A percentile compares a stretch with the other conserved stretches of the same genome.
phyloP scores from a whole-genome alignment of 1,140 invertebrate species.

The Bombus pascuorum region DNA sequence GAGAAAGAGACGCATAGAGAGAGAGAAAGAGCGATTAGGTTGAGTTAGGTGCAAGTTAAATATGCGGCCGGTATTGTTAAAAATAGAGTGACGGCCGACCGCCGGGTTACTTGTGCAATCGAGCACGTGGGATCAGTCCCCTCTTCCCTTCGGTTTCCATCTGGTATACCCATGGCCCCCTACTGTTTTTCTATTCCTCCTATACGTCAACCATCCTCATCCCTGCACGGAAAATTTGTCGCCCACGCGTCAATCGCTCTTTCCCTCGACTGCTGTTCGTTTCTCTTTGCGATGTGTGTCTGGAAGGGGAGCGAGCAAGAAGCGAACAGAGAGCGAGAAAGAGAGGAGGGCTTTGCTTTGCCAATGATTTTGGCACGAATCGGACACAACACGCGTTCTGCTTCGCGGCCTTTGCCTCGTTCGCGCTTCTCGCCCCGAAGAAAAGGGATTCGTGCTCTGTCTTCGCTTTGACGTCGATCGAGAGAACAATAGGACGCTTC shows the following conservation, averaged over 20 bases:
- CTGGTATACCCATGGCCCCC: not conserved
- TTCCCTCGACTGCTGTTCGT: not conserved
- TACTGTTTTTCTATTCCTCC: not conserved
- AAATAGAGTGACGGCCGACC: constrained; percentile 78
- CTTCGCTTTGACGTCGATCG: constrained; percentile 12
- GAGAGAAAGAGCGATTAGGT: constrained; percentile 44
- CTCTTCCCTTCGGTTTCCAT: not conserved
- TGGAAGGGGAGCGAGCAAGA: not conserved
- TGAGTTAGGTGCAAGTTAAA: constrained; percentile 76
- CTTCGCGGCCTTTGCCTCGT: constrained; percentile 46
- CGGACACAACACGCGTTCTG: constrained; percentile 24
- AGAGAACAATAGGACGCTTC: not conserved
- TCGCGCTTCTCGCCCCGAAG: constrained; percentile 19
- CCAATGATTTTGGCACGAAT: constrained; percentile 44
- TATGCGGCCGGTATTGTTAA: constrained; percentile 75
- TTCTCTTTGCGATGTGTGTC: not conserved
- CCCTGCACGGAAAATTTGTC: constrained; percentile 7
- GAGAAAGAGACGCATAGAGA: not conserved
- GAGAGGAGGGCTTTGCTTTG: not conserved
- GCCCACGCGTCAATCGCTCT: not conserved
- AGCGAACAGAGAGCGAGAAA: not conserved
- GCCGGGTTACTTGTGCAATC: constrained; percentile 72
- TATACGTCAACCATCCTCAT: not conserved
- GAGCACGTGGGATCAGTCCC: constrained; percentile 62
- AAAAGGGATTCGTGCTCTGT: not conserved